Evolutionary conservation across 2,113 vertebrate species (phyloP), one percentile per base, ranked within the genome.

Genomic region (Zeus faber): DNA sequence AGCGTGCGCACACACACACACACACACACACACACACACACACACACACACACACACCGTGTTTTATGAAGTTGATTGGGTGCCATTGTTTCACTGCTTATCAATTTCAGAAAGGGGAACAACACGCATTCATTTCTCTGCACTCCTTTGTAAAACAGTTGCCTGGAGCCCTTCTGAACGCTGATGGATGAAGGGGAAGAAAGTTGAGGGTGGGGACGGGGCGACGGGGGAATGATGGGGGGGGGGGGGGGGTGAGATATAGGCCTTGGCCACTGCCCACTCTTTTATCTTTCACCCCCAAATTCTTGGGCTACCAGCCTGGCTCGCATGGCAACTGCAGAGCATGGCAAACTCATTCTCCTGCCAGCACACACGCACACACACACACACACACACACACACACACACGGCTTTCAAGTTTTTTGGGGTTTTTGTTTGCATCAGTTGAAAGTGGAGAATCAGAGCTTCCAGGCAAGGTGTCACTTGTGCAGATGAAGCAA

Each of bases 321-420:
- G 39, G 56, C 41, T 62, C 61, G 37, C 78, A 76, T 78, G 23
- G 81, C 46, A 85, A 88, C 79, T 23, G 14, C 10, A 29, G 24
- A 59, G 22, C 44, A 45, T 71, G 54, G 21, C 37, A 27, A 18
- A n/a, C 25, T 6, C 26, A 27, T n/a, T 6, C 4, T 1, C 18
- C 24, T n/a, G 6, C 14, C 48, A 18, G 17, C 16, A 35, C 27
- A 53, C 26, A 21, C 21, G 20, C 9, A 16, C 9, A 29, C 11
- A 25, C 29, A 8, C 35, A 13, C 11, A 37, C n/a, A 8, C 17
- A 29, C 26, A 37, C 16, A 5, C n/a, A n/a, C n/a, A n/a, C n/a
- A n/a, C n/a, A n/a, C n/a, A n/a, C n/a, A n/a, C n/a, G n/a, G n/a
- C n/a, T n/a, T n/a, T n/a, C n/a, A n/a, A n/a, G n/a, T n/a, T n/a